Evolutionary conservation across 2,888 invertebrate genomes (phyloP).

Genomic region (Sympetrum striolatum): DNA sequence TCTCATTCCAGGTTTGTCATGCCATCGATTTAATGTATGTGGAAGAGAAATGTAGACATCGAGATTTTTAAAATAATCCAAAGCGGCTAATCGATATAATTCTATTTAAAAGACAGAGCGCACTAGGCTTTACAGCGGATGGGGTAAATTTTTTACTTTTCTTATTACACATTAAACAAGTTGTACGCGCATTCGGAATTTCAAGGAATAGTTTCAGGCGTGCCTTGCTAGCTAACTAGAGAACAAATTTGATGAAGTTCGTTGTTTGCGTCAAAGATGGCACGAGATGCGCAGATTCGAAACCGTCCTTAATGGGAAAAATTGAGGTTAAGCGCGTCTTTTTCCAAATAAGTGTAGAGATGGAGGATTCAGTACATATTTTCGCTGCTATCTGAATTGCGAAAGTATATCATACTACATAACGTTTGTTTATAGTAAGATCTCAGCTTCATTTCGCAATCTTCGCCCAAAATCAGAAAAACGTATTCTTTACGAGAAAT

Average conservation of each 20-base stretch:
- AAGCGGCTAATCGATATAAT: not conserved
- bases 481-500: too few species aligned
- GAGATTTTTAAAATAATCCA: not conserved
- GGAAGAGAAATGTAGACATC: not conserved
- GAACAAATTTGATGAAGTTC: not conserved
- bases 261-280: constrained; percentile 1
- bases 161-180: not conserved
- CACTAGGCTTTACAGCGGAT: not conserved
- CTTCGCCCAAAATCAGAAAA: too few species aligned
- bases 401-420: too few species aligned
- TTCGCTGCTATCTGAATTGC: too few species aligned
- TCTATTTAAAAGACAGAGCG: too few species aligned
- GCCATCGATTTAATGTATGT: not conserved
- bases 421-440: too few species aligned
- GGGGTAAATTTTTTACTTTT: not conserved
- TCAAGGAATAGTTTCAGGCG: constrained; percentile 13
- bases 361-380: too few species aligned
- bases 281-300: not conserved
- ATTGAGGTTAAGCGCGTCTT: not conserved
- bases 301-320: not conserved
- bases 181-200: constrained; percentile 12
- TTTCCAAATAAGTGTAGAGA: not conserved
- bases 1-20: not conserved
- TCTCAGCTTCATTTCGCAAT: too few species aligned
- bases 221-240: constrained; percentile 24